phyloP scores from a whole-genome alignment of 2,797 vertebrate genomes.

The Anomalospiza imberbis region DNA sequence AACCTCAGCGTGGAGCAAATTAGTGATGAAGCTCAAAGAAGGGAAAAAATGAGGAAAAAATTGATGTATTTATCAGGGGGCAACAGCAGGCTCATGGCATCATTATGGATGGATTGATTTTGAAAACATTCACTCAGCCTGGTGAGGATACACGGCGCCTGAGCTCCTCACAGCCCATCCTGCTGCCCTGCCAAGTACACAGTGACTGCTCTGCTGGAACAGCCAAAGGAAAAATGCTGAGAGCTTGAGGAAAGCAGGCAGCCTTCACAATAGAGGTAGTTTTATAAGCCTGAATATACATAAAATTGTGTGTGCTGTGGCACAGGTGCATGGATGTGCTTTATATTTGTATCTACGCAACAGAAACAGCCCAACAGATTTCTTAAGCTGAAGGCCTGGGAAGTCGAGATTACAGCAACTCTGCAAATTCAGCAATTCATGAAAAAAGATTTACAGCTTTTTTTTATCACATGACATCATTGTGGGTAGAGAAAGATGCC shows the following conservation, averaged over 20 bases:
- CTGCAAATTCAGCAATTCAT: neutral
- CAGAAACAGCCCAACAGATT: neutral
- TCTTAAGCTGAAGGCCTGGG: neutral
- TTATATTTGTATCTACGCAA: accelerated
- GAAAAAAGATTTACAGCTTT: neutral
- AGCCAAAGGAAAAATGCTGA: neutral
- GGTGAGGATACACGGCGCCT: accelerated
- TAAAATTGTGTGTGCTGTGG: accelerated
- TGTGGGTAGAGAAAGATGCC: neutral
- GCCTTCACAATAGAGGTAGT: accelerated
- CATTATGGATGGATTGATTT: neutral
- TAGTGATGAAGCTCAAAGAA: neutral
- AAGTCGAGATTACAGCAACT: neutral
- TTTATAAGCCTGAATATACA: neutral
- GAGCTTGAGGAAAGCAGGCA: neutral
- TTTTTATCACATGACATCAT: neutral
- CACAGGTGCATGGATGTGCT: accelerated
- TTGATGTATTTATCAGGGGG: neutral
- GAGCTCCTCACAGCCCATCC: neutral
- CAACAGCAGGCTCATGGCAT: neutral
- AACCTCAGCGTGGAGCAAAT: neutral
- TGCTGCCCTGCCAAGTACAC: neutral
- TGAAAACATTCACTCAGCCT: neutral
- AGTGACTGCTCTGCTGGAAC: accelerated
- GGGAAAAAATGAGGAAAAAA: accelerated